A percentile compares a stretch with the other conserved stretches of the same genome.
These are phyloP conservation scores for Babyrousa celebensis DNA, from an alignment of 2,797 vertebrate genomes.

Conservation along the genomic window DNA sequence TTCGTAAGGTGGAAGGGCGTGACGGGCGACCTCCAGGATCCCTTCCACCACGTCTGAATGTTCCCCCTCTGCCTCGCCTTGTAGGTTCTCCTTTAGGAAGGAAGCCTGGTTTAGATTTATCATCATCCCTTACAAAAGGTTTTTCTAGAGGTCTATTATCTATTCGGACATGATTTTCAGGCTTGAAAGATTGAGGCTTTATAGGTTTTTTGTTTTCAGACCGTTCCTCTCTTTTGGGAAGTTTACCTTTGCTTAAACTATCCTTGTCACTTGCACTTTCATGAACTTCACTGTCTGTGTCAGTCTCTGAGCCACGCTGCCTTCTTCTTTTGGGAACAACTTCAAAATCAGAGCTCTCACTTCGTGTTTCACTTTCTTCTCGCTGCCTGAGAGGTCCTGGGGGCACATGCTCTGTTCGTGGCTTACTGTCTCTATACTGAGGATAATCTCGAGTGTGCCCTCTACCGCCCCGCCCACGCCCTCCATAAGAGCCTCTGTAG, in stretches of 20 bases:
- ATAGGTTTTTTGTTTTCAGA: conserved; percentile 90
- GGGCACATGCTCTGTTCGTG: conserved; percentile 93
- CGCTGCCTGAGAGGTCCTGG: conserved; percentile 95
- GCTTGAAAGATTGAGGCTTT: conserved; percentile 90
- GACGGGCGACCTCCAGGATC: conserved; percentile 94
- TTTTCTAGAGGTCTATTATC: conserved; percentile 91
- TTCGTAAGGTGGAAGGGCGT: conserved; percentile 94
- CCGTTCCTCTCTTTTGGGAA: conserved; percentile 91
- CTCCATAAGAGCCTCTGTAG: conserved; percentile 97
- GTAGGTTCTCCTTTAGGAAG: conserved; percentile 99
- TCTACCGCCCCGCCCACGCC: conserved; percentile 94
- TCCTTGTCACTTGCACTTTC: conserved; percentile 99
- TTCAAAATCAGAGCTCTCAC: conserved; percentile 99
- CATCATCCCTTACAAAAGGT: conserved; percentile 93
- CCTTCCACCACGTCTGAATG: conserved; percentile 95
- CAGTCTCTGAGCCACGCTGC: conserved; percentile 97
- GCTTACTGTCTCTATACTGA: conserved; percentile 95
- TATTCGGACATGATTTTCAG: conserved; percentile 90
- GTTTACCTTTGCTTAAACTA: conserved; percentile 92
- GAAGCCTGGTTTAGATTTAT: conserved; percentile 96
- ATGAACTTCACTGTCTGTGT: conserved; percentile 98
- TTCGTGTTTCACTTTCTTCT: conserved; percentile 99
- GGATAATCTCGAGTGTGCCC: conserved; percentile 96
- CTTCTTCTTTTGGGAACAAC: conserved; percentile 97
- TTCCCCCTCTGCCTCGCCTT: conserved; percentile 96